phyloP scores from a whole-genome alignment of 92 coral and sea anemone species.

The Umimayanthus kanabou region DNA sequence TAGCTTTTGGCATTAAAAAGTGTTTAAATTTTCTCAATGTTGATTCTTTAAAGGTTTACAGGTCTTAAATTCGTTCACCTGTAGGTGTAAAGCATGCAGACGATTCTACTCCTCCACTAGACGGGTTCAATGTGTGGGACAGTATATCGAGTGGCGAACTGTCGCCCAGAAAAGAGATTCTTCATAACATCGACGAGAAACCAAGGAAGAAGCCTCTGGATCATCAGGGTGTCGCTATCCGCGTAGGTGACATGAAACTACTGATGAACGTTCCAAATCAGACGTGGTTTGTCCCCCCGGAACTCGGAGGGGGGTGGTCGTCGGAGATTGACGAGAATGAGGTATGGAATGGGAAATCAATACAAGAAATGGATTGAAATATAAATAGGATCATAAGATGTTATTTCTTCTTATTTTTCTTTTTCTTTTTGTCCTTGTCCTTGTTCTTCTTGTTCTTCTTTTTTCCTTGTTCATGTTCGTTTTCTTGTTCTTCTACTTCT shows the following conservation, averaged over 20 bases:
- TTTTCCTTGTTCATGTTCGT: no score
- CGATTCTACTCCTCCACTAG: conserved; percentile 24
- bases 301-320: conserved; percentile 46
- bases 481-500: no score
- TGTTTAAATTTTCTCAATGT: no score
- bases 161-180: conserved; percentile 42
- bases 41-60: no score
- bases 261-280: conserved; percentile 78
- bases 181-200: conserved; percentile 37
- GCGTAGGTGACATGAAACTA: conserved; percentile 82
- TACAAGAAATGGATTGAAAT: no score
- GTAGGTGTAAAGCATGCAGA: conserved; percentile 9
- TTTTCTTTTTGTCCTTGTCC: no score
- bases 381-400: no score
- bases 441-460: no score
- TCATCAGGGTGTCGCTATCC: conserved; percentile 72
- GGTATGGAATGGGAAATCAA: background rate
- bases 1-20: no score
- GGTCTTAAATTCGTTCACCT: background rate
- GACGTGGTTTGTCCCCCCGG: conserved; percentile 82
- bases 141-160: conserved; percentile 27
- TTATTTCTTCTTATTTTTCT: no score
- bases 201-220: conserved; percentile 40
- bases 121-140: conserved; percentile 31
- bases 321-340: conserved; percentile 5